These are phyloP conservation scores for Pyrocoelia pectoralis DNA, from an alignment of 2,888 invertebrate species.

Conservation along the genomic window DNA sequence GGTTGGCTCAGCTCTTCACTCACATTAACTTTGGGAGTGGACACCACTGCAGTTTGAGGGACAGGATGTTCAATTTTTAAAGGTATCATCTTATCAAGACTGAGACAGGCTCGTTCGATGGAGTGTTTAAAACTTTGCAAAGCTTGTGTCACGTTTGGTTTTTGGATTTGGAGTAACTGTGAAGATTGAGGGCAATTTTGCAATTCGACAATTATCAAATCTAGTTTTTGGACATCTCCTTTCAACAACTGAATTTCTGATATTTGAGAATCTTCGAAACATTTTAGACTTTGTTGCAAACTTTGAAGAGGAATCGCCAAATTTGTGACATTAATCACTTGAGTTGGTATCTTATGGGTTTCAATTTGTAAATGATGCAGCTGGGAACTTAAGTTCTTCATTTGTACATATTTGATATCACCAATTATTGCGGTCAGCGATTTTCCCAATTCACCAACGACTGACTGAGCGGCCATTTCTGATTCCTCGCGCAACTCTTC, in stretches of 20 bases:
- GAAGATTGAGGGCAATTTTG: conserved; percentile 33
- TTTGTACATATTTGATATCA: neutral
- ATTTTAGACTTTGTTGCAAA: neutral
- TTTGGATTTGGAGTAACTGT: conserved; percentile 34
- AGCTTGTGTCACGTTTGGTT: conserved; percentile 26
- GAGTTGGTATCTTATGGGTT: neutral
- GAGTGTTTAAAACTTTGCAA: conserved; percentile 32
- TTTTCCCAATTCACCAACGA: neutral
- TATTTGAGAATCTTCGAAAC: neutral
- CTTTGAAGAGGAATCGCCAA: conserved; percentile 1
- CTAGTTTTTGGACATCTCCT: conserved; percentile 26
- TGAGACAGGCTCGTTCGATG: conserved; percentile 13
- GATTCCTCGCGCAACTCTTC: neutral
- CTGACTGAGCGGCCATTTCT: neutral
- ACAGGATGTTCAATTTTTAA: neutral
- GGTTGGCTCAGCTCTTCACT: neutral
- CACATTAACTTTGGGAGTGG: neutral
- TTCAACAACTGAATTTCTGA: neutral
- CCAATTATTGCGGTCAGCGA: neutral
- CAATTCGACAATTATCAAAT: conserved; percentile 28
- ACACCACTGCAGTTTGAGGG: neutral
- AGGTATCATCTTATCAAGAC: neutral
- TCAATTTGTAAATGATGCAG: neutral
- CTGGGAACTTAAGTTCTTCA: neutral
- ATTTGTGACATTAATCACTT: neutral